Evolutionary conservation across 1,140 invertebrate genomes (phyloP).

Genomic region (Asbolus verrucosus): DNA sequence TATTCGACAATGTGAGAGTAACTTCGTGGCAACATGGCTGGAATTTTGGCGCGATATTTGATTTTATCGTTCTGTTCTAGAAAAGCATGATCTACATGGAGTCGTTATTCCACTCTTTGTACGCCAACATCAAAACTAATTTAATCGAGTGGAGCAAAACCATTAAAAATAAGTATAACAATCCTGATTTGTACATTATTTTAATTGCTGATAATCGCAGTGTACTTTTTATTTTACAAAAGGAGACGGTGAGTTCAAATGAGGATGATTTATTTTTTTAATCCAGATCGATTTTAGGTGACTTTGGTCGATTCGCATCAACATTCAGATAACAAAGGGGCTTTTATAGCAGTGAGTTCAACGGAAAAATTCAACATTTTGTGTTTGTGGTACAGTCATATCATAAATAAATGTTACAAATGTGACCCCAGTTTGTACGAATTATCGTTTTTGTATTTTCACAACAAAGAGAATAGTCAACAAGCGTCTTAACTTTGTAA

Average conservation of each 20-base stretch:
- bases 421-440: conserved; percentile 60
- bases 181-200: conserved; percentile 59
- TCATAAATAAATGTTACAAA: conserved; percentile 57
- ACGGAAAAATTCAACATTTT: conserved; percentile 53
- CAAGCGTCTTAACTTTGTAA: neutral
- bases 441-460: conserved; percentile 63
- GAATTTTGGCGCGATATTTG: no score
- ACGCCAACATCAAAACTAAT: conserved; percentile 55
- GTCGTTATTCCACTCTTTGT: conserved; percentile 54
- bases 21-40: no score
- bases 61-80: conserved; percentile 52
- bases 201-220: conserved; percentile 61
- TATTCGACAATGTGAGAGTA: no score
- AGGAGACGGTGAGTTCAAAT: conserved; percentile 55
- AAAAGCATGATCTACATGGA: conserved; percentile 60
- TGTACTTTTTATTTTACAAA: conserved; percentile 61
- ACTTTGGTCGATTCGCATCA: conserved; percentile 62
- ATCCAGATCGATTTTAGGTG: conserved; percentile 52
- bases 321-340: conserved; percentile 59
- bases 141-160: conserved; percentile 57
- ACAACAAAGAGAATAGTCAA: conserved; percentile 17
- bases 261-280: neutral
- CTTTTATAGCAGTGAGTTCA: conserved; percentile 57
- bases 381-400: conserved; percentile 59
- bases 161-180: conserved; percentile 35